Base-by-base conservation (phyloP, 2,888 invertebrate genomes). In the Sarcophaga rosellei region DNA sequence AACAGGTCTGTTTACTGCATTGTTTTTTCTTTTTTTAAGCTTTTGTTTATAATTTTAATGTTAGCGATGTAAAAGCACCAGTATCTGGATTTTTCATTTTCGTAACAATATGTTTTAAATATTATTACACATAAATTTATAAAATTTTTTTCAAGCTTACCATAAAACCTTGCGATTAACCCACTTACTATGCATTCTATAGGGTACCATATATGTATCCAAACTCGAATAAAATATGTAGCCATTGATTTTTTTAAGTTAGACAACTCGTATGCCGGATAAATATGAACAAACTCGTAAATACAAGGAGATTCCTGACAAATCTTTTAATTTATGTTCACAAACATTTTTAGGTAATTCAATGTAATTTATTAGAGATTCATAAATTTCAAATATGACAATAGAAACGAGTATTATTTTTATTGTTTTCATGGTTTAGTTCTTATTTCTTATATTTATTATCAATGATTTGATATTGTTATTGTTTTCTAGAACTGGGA, bases 311-410 rank as follows among this genome's bases (percentile, higher is more conserved):
- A 25, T 15, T 47, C 78, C 61, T 78, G 74, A 66, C 61, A 85
- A 75, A 86, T 86, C 73, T 73, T 73, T 62, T 83, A 83, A 86
- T 86, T 86, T 83, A 86, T 86, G 80, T 80, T 57, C 10, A 23
- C 5, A 53, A 35, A n/a, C 63, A 73, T 77, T 81, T 85, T 35
- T 74, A 81, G 74, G 81, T 86, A 81, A 81, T 81, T 70, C 78
- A 85, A 70, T 25, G 61, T 74, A 74, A 75, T 85, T 78, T 81
- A 85, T 81, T 63, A n/a, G 21, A 65, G 11, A 81, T 59, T 66
- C 69, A 85, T 81, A 82, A 86, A 82, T 86, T 86, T 68, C 5
- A 15, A 73, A 79, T 10, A 45, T 82, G 81, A 73, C 79, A 86
- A 82, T 85, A 82, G 53, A 17, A 53, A 53, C 3, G 53, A 80